These are phyloP conservation scores for Tupaia chinensis DNA, from an alignment of 2,113 vertebrate genomes.

Conservation along the genomic window DNA sequence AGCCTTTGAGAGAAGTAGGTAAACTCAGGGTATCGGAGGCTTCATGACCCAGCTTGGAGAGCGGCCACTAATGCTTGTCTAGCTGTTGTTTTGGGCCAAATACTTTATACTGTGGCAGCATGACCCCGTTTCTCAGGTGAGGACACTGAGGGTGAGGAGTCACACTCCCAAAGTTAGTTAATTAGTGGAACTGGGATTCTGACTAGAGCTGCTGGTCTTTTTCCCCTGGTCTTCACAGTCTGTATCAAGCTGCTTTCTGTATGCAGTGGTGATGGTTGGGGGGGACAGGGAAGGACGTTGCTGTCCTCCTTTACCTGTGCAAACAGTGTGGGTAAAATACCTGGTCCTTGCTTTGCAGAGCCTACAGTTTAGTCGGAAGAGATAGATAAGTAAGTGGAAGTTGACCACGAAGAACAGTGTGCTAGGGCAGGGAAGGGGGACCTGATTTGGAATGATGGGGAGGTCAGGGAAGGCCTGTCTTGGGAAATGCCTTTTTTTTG, in stretches of 20 bases:
- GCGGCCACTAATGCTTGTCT: background rate
- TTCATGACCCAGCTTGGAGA: background rate
- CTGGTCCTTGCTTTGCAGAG: background rate
- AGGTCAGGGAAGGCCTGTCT: background rate
- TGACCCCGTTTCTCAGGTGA: background rate
- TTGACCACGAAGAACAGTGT: background rate
- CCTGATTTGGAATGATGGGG: background rate
- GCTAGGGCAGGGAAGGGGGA: background rate
- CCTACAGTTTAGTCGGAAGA: background rate
- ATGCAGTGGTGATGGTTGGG: rapidly evolving
- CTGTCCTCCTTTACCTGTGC: background rate
- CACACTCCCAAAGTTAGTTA: background rate
- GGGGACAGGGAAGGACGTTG: background rate
- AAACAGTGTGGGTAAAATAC: background rate
- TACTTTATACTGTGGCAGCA: background rate
- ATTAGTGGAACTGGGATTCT: background rate
- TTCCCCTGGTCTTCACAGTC: background rate
- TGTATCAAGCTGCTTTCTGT: background rate
- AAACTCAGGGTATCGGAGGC: background rate
- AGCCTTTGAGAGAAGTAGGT: background rate
- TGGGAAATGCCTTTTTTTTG: background rate
- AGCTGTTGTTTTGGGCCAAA: background rate
- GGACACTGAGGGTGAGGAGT: background rate
- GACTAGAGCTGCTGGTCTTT: background rate
- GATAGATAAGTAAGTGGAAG: background rate